Base-by-base conservation (phyloP, 2,888 invertebrate species). In the Bruchidius siliquastri region DNA sequence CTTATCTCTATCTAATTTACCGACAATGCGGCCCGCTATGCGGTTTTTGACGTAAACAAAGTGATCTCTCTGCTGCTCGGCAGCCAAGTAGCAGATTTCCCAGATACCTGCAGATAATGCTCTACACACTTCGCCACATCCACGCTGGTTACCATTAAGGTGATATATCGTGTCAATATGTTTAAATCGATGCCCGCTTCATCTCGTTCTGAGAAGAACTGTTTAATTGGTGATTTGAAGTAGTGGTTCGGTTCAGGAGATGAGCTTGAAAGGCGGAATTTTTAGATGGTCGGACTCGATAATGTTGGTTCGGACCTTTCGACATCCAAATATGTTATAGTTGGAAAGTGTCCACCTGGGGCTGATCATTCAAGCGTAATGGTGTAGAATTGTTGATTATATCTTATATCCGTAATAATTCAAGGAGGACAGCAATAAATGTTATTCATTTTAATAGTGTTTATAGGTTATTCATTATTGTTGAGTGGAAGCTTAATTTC, bases 21-120 rank as follows among this genome's bases (percentile, higher is more conserved):
- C 80, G 80, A 80, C 81, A 83, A 82, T 83, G 82, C 80, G 76
- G 83, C 80, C 80, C 74, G 83, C 81, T 81, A 83, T 84, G 82
- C 81, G 74, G 82, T 77, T 79, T 81, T 79, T 81, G 84, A 84
- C 84, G 79, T 83, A 79, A 81, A 84, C 82, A 82, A 83, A 84
- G 82, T 81, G 84, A 81, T 81, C 83, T 67, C 68, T 74, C 74
- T 73, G 71, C 22, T 71, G 32, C 71, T 69, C 26, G 21, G 68
- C 68, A 68, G 68, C 21, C 68, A 22, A 68, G 83, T 83, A 83
- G 83, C 82, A 82, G 82, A 83, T 84, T 80, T 79, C 79, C 79
- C 78, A 79, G 81, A 82, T 83, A 81, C 76, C 79, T 74, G 68
- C 74, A 69, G 77, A 78, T 77, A 76, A 79, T 78, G 76, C 76